Evolutionary conservation across 2,797 vertebrate genomes (phyloP).

Genomic region (Sebastes paucispinis): DNA sequence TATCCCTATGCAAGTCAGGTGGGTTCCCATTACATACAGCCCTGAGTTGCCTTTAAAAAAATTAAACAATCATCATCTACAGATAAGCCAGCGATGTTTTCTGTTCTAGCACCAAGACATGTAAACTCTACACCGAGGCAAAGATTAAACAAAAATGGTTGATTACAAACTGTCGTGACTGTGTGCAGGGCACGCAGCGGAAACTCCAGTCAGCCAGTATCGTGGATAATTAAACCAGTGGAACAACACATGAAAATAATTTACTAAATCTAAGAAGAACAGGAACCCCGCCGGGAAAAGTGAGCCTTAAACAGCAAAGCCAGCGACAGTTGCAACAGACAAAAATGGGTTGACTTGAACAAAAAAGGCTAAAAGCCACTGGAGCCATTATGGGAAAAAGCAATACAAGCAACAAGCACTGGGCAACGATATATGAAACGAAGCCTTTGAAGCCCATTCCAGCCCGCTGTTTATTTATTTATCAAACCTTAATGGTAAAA

Average conservation of each 20-base stretch:
- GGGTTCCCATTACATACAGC: not conserved
- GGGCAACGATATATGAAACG: not conserved
- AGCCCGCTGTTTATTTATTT: not conserved
- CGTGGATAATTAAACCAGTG: conserved; percentile 14
- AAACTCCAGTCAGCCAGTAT: not conserved
- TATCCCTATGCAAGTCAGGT: not conserved
- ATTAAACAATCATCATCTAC: not conserved
- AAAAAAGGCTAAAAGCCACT: conserved; percentile 46
- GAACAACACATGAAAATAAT: not conserved
- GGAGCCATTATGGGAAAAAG: conserved; percentile 38
- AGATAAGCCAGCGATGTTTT: conserved; percentile 15
- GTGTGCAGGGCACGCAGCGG: conserved; percentile 9
- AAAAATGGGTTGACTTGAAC: conserved; percentile 51
- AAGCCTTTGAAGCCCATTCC: conserved; percentile 22
- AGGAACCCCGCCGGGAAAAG: not conserved
- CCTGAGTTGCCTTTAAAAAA: not conserved
- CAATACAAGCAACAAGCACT: conserved; percentile 59
- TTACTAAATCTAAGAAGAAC: not conserved
- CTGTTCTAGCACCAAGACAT: not conserved
- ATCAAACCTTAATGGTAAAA: conserved; percentile 36
- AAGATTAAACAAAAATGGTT: conserved; percentile 19
- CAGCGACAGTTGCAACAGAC: conserved; percentile 50
- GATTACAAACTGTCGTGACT: conserved; percentile 12
- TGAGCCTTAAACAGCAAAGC: conserved; percentile 54
- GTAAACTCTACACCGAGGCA: conserved; percentile 8